These are phyloP conservation scores for Calephelis virginiensis DNA, from an alignment of 1,140 invertebrate genomes.

Conservation along the genomic window DNA sequence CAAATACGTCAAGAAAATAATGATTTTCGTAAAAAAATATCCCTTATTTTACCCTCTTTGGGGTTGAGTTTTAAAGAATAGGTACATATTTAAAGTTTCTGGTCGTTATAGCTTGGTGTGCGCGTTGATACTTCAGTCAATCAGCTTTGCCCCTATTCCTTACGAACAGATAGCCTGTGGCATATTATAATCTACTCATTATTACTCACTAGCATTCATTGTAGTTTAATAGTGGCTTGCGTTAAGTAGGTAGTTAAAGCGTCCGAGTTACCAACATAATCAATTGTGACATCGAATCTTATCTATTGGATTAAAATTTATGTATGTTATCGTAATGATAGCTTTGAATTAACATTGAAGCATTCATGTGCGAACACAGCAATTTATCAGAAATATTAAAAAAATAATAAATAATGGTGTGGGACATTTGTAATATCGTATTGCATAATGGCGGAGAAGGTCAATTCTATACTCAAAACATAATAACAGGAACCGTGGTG, in stretches of 20 bases:
- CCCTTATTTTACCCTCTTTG: no score
- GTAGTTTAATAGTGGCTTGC: no score
- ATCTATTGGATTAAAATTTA: conserved; percentile 9
- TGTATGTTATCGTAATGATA: conserved; percentile 3
- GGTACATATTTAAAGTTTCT: no score
- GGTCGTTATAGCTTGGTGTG: no score
- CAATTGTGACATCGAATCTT: conserved; percentile 7
- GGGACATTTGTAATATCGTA: conserved; percentile 50
- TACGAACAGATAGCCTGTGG: no score
- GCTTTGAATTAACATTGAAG: background rate
- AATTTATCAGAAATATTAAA: conserved; percentile 1
- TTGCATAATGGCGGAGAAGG: conserved; percentile 53
- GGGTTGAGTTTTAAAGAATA: no score
- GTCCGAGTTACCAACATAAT: background rate
- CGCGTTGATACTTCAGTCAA: no score
- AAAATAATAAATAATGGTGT: conserved; percentile 39
- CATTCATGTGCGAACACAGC: background rate
- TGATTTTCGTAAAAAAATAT: no score
- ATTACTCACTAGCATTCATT: no score
- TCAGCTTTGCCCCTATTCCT: no score
- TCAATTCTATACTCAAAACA: conserved; percentile 56
- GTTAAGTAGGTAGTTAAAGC: background rate
- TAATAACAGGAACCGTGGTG: conserved; percentile 56
- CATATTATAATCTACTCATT: no score
- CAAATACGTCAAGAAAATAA: no score